These are phyloP conservation scores for Calameuta idolon DNA, from an alignment of 2,888 invertebrate species.

Conservation along the genomic window DNA sequence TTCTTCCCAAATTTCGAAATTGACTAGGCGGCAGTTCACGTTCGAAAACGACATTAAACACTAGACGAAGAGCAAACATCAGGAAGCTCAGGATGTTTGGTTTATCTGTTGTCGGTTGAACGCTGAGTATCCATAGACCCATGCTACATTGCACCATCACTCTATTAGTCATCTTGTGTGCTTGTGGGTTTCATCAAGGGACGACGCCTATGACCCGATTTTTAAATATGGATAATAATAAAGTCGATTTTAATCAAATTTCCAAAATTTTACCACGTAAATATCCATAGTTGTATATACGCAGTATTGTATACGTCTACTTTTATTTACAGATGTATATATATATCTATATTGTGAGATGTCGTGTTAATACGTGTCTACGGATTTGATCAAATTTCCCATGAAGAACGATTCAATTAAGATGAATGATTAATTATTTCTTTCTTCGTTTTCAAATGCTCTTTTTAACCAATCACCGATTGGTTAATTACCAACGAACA, in stretches of 20 bases:
- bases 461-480: neutral
- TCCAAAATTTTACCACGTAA: neutral
- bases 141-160: neutral
- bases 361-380: neutral
- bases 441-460: neutral
- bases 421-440: slow-evolving; percentile 1
- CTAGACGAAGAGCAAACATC: neutral
- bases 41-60: neutral
- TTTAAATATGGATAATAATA: neutral
- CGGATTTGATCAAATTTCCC: neutral
- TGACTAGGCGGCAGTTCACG: neutral
- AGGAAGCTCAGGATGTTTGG: slow-evolving; percentile 5
- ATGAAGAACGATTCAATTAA: slow-evolving; percentile 2
- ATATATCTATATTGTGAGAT: neutral
- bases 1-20: neutral
- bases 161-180: neutral
- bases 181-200: neutral
- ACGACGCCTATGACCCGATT: neutral
- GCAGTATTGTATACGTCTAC: neutral
- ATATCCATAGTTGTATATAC: neutral
- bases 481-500: slow-evolving; percentile 9
- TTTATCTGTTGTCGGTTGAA: neutral
- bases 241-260: neutral
- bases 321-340: neutral
- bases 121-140: neutral